Base-by-base conservation (phyloP, 2,888 invertebrate genomes). In the Zhuqinia jingwanae region DNA sequence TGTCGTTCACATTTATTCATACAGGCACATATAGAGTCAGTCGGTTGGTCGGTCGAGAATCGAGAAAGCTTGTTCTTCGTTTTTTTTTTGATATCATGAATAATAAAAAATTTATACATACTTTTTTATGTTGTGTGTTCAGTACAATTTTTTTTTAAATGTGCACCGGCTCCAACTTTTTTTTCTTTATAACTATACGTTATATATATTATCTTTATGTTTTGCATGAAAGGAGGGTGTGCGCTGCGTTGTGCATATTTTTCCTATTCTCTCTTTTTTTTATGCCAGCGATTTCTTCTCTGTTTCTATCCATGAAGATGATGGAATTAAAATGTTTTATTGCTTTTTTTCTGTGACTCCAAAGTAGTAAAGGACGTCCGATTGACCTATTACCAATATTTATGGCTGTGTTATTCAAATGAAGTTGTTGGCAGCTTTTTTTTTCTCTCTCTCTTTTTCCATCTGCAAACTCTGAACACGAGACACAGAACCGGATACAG, bases 361-460 rank as follows among this genome's bases (percentile, higher is more conserved):
- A 83, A 89, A 87, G 89, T 87, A 89, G 87, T 89, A 87, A 87
- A 90, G 90, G 90, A 90, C 88, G 88, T 90, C 90, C 90, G 90
- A 90, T 90, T 90, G 90, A 90, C 89, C 90, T 89, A 90, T 90
- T 90, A 90, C 88, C 89, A 89, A 89, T 90, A 90, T 90, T 90
- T 90, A 90, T 90, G 87, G 90, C 78, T 22, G 85, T 76, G 85
- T 87, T 90, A 90, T 90, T 90, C 89, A 90, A 90, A 90, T 90
- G 20, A 76, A 88, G 85, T 87, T 87, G 86, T 81, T 86, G 73
- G 58, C 58, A 78, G 84, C 68, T 85, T 85, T 85, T 73, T 73
- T 84, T 84, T 83, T 84, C 77, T 83, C 47, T 76, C 20, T 42
- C 22, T 76, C 36, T 30, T 27, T 78, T 0, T 53, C 68, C 73